phyloP scores from a whole-genome alignment of 2,113 vertebrate genomes.

The Equus przewalskii region DNA sequence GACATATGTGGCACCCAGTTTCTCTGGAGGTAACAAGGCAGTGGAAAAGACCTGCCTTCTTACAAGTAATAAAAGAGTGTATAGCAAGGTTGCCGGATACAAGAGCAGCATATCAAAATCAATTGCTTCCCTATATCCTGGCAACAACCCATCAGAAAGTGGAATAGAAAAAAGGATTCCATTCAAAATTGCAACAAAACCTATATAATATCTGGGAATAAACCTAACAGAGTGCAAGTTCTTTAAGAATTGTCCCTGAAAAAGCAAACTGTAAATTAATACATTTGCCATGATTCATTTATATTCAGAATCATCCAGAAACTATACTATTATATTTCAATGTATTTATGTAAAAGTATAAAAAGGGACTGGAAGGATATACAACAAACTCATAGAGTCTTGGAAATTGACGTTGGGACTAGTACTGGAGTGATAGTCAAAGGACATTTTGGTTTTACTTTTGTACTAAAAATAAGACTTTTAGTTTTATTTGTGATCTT shows the following conservation, averaged over 20 bases:
- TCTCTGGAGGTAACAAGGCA: conserved; percentile 28
- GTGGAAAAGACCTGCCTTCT: neutral
- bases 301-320: conserved; percentile 35
- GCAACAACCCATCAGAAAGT: conserved; percentile 21
- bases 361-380: conserved; percentile 7
- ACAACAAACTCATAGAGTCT: neutral
- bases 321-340: conserved; percentile 17
- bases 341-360: conserved; percentile 46
- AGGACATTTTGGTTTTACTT: conserved; percentile 49
- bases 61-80: conserved; percentile 9
- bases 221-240: neutral
- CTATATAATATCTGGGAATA: neutral
- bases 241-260: conserved; percentile 41
- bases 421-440: neutral
- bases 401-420: neutral
- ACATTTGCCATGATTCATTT: neutral
- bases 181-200: conserved; percentile 41
- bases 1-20: neutral
- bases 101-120: conserved; percentile 51
- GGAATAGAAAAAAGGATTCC: conserved; percentile 10
- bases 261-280: conserved; percentile 55
- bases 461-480: conserved; percentile 30
- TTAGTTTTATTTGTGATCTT: conserved; percentile 13
- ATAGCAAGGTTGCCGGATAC: neutral
- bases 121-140: neutral